Evolutionary conservation across 2,797 vertebrate genomes (phyloP).

Genomic region (Craterocephalus amniculus): DNA sequence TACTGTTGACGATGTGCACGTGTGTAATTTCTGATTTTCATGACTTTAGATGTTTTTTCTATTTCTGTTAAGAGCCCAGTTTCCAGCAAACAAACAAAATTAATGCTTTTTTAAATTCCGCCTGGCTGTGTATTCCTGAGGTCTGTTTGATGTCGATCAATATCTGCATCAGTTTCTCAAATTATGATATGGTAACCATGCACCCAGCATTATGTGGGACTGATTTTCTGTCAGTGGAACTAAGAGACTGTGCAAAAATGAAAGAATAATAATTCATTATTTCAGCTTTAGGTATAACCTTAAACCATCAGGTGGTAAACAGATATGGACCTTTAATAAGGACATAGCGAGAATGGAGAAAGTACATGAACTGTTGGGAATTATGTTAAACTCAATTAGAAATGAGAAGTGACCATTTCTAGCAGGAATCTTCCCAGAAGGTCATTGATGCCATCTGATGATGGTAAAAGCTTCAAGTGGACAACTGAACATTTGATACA

Average conservation of each 20-base stretch:
- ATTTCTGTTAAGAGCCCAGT: too few species aligned
- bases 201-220: too few species aligned
- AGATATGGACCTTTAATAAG: too few species aligned
- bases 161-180: too few species aligned
- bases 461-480: neutral
- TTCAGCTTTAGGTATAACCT: too few species aligned
- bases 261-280: neutral
- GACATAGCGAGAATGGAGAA: too few species aligned
- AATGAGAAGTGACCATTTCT: neutral
- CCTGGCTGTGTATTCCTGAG: too few species aligned
- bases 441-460: neutral
- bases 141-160: too few species aligned
- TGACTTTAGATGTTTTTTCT: neutral
- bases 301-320: too few species aligned
- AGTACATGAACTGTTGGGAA: neutral
- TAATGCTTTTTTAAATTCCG: too few species aligned
- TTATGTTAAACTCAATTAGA: neutral
- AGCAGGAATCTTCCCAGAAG: neutral
- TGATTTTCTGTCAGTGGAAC: neutral
- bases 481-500: neutral
- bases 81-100: too few species aligned
- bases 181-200: too few species aligned
- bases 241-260: neutral
- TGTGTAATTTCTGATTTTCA: constrained; percentile 1
- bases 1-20: neutral